Base-by-base conservation (phyloP, 2,888 invertebrate species). In the Mayetiola destructor region DNA sequence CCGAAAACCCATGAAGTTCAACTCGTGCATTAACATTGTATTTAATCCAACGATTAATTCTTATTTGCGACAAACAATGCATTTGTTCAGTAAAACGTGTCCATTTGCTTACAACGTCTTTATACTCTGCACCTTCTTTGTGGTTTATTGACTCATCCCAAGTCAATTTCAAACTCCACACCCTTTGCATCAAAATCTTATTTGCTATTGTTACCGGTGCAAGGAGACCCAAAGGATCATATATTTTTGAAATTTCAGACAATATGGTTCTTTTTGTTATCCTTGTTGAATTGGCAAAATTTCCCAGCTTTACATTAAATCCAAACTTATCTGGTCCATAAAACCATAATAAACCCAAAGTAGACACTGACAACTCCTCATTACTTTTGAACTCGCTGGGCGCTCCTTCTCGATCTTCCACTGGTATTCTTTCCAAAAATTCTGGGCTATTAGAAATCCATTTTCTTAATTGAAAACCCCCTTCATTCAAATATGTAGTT, bases 121-220 rank as follows among this genome's bases (percentile, higher is more conserved):
- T 14, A 5, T 57, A 58, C 4, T 59, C 10, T 27, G 52, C 52
- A 29, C 58, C 60, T n/a, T n/a, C n/a, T n/a, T n/a, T n/a, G n/a
- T n/a, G n/a, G n/a, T n/a, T n/a, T n/a, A n/a, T n/a, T n/a, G n/a
- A n/a, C n/a, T n/a, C n/a, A 37, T 61, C 59, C 60, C 61, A 61
- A 37, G 48, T 21, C n/a, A 32, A 21, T 48, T 58, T 55, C 1
- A 29, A 3, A 8, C 56, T 30, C 61, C 60, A 61, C 6, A 62
- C n/a, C 27, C 59, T 36, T 52, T 62, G 60, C 55, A 62, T 57
- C 5, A 61, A 40, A 1, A 59, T 58, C 56, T 62, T 60, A 9
- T 21, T 56, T 27, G 20, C 56, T 1, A 61, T 57, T 9, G 57
- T 56, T 1, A 60, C 36, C 29, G 61, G 61, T 14, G 58, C 57